Evolutionary conservation across 2,888 invertebrate species (phyloP).

Genomic region (Plutella xylostella): DNA sequence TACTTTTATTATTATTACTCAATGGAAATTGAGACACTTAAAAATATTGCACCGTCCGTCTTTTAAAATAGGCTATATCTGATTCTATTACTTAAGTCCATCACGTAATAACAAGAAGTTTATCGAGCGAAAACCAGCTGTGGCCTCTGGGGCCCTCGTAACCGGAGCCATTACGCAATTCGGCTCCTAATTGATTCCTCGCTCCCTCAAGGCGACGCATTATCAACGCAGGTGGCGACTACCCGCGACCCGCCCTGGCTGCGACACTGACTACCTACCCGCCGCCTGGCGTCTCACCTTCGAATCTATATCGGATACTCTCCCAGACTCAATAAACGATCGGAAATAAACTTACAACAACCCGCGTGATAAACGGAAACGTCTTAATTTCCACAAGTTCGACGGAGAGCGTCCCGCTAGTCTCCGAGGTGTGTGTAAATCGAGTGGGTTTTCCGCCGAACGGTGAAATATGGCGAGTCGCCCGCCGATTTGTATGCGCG

Average conservation of each 20-base stretch:
- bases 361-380: constrained; percentile 41
- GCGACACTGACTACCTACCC: constrained; percentile 43
- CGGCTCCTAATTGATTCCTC: constrained; percentile 68
- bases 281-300: no score
- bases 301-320: constrained; percentile 60
- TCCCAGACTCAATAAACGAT: constrained; percentile 50
- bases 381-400: constrained; percentile 45
- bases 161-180: constrained; percentile 64
- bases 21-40: no score
- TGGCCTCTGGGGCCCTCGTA: constrained; percentile 52
- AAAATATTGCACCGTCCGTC: no score
- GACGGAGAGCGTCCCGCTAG: neutral
- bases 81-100: constrained; percentile 42
- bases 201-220: constrained; percentile 62
- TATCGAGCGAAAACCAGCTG: constrained; percentile 66
- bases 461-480: constrained; percentile 57
- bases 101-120: constrained; percentile 62
- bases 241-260: constrained; percentile 52
- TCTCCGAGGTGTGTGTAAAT: constrained; percentile 50
- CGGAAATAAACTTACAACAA: constrained; percentile 49
- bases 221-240: constrained; percentile 63
- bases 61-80: no score
- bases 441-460: constrained; percentile 39
- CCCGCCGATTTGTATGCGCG: constrained; percentile 58
- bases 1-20: no score